Evolutionary conservation across 2,113 vertebrate species (phyloP).

Genomic region (Corvus moneduloides): DNA sequence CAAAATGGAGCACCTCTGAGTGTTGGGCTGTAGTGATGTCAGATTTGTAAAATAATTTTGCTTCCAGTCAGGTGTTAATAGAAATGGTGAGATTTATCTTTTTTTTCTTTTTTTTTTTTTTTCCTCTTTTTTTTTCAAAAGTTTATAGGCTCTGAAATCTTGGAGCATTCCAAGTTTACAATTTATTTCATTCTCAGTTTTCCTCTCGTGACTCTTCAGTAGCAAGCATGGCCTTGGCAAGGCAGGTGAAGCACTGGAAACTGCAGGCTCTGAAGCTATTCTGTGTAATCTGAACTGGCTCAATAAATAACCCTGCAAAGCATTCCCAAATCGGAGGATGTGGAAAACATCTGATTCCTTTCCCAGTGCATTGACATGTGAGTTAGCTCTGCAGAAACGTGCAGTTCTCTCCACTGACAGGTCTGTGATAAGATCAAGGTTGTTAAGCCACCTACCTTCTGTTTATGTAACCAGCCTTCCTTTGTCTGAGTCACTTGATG

Average conservation of each 20-base stretch:
- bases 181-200: not conserved
- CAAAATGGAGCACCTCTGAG: not conserved
- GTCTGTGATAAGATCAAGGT: slow-evolving; percentile 46
- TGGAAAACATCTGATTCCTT: slow-evolving; percentile 18
- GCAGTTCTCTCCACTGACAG: slow-evolving; percentile 31
- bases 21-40: not conserved
- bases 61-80: not conserved
- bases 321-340: not conserved
- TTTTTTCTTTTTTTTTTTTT: too few relatives aligned
- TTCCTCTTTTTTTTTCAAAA: not conserved
- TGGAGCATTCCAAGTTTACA: not conserved
- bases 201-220: not conserved
- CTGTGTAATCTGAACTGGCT: not conserved
- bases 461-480: slow-evolving; percentile 30
- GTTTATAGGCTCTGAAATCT: not conserved
- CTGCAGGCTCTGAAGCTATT: not conserved
- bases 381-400: not conserved
- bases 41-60: not conserved
- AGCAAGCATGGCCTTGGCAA: not conserved
- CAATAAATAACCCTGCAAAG: not conserved
- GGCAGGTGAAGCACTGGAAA: not conserved
- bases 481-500: not conserved
- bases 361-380: not conserved
- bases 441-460: slow-evolving; percentile 49
- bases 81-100: not conserved